These are phyloP conservation scores for Oryctolagus cuniculus DNA, from an alignment of 2,113 vertebrate genomes.

Conservation along the genomic window mOryCun1.1 NC_091433.1:509501-510000, in stretches of 20 bases:
- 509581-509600: accelerated
- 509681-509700: accelerated
- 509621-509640: too few relatives aligned
- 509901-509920: too few relatives aligned
- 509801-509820: accelerated
- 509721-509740: not conserved
- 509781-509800: not conserved
- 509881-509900: not conserved
- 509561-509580: accelerated
- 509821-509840: accelerated
- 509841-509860: accelerated
- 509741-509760: accelerated
- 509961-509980: not conserved
- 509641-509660: too few relatives aligned
- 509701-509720: accelerated
- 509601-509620: too few relatives aligned
- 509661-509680: too few relatives aligned
- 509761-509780: accelerated
- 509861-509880: accelerated
- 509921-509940: not conserved
- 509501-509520: accelerated
- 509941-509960: too few relatives aligned
- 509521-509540: accelerated
- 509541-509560: accelerated
- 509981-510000: accelerated